These are phyloP conservation scores for Aleiodes testaceus DNA, from an alignment of 2,888 invertebrate genomes.

Conservation along the genomic window DNA sequence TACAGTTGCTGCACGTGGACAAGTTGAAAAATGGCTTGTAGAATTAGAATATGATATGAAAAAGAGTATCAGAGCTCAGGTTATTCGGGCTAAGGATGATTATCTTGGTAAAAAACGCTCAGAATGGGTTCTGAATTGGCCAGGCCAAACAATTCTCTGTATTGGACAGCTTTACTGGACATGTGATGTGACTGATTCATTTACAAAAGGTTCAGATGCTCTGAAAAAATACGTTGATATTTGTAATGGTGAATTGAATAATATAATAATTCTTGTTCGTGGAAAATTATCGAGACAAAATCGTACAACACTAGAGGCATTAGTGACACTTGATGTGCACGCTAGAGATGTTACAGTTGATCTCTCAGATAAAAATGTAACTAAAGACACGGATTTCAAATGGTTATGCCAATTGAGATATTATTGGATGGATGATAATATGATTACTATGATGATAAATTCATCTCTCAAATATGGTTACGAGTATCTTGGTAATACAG, in stretches of 20 bases:
- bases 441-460: constrained; percentile 76
- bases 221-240: constrained; percentile 80
- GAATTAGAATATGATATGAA: constrained; percentile 71
- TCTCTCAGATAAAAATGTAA: constrained; percentile 79
- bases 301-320: constrained; percentile 91
- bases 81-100: constrained; percentile 72
- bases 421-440: constrained; percentile 80
- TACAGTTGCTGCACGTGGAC: constrained; percentile 76
- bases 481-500: constrained; percentile 94
- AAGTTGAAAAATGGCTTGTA: constrained; percentile 72
- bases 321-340: constrained; percentile 95
- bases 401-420: constrained; percentile 93
- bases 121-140: constrained; percentile 79
- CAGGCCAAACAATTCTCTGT: constrained; percentile 81
- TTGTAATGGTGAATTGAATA: constrained; percentile 85
- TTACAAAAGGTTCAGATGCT: constrained; percentile 75
- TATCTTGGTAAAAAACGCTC: constrained; percentile 71
- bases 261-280: constrained; percentile 88
- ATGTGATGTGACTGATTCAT: constrained; percentile 86
- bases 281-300: constrained; percentile 90
- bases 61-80: constrained; percentile 73
- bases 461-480: constrained; percentile 80
- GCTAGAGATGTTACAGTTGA: constrained; percentile 89
- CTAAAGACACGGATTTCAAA: constrained; percentile 86
- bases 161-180: constrained; percentile 93